Evolutionary conservation across 1,140 invertebrate genomes (phyloP).

Genomic region (Colletes latitarsis): DNA sequence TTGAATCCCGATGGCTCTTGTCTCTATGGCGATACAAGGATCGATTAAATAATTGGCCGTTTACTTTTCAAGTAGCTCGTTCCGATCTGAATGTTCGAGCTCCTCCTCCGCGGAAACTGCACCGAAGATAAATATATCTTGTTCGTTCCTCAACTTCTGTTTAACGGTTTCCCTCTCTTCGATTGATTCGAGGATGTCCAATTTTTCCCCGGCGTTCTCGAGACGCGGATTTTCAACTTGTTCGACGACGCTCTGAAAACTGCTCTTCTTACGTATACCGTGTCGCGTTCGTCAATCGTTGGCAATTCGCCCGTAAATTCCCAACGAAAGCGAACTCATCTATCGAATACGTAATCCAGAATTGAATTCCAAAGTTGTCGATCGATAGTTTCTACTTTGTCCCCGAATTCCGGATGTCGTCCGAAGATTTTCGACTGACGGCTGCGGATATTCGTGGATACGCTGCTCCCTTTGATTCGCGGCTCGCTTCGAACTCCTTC

Average conservation of each 20-base stretch:
- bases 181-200: no score
- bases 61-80: background rate
- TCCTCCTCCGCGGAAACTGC: background rate
- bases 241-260: no score
- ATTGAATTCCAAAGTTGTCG: no score
- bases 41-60: slow-evolving; percentile 12
- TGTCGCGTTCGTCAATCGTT: no score
- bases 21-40: background rate
- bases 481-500: background rate
- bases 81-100: background rate
- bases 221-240: no score
- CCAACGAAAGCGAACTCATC: no score
- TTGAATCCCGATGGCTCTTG: slow-evolving; percentile 1
- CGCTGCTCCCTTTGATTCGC: no score
- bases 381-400: background rate
- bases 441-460: slow-evolving; percentile 25
- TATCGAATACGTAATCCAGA: no score
- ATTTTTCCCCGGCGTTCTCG: no score
- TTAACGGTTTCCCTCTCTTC: no score
- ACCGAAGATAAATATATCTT: background rate
- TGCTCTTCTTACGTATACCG: no score
- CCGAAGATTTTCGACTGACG: background rate
- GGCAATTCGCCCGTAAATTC: no score
- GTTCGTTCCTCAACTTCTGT: background rate
- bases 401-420: background rate